Evolutionary conservation across 37 sponge, comb jelly and placozoan species (phyloP).

Genomic region (Bolinopsis microptera): DNA sequence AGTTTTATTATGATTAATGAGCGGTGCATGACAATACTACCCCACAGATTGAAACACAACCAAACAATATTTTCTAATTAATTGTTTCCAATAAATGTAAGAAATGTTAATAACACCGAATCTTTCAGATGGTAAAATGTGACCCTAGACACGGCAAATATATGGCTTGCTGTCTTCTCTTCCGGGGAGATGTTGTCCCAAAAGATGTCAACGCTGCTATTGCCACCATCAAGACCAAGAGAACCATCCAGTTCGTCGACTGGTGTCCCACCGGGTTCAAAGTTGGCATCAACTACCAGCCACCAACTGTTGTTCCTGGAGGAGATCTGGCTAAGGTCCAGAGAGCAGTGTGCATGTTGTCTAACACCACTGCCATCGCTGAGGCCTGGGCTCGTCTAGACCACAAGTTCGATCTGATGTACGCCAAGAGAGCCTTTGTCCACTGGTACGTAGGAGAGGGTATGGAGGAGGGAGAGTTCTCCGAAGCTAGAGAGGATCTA

Average conservation of each 20-base stretch:
- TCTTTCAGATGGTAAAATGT: slow-evolving; percentile 88
- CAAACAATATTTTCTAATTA: too few species aligned
- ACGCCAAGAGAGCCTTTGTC: slow-evolving; percentile 95
- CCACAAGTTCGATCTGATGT: slow-evolving; percentile 95
- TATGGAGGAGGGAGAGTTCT: slow-evolving; percentile 95
- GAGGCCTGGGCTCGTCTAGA: slow-evolving; percentile 95
- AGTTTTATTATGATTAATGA: background rate
- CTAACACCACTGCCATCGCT: slow-evolving; percentile 92
- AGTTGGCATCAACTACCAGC: slow-evolving; percentile 99
- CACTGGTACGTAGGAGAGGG: slow-evolving; percentile 97
- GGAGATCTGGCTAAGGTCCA: slow-evolving; percentile 89
- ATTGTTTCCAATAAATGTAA: too few species aligned
- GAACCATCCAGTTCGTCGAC: slow-evolving; percentile 92
- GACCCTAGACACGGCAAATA: slow-evolving; percentile 93
- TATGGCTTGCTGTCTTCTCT: slow-evolving; percentile 92
- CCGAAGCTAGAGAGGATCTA: slow-evolving; percentile 89
- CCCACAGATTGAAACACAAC: background rate
- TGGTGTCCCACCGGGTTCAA: slow-evolving; percentile 99
- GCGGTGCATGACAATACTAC: background rate
- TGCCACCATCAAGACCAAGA: slow-evolving; percentile 85
- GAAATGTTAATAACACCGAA: background rate
- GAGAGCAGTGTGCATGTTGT: slow-evolving; percentile 93
- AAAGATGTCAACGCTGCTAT: slow-evolving; percentile 93
- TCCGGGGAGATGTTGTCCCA: slow-evolving; percentile 92
- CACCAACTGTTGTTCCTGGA: slow-evolving; percentile 90